phyloP scores from a whole-genome alignment of 1,140 invertebrate species.

The Homalodisca vitripennis region DNA sequence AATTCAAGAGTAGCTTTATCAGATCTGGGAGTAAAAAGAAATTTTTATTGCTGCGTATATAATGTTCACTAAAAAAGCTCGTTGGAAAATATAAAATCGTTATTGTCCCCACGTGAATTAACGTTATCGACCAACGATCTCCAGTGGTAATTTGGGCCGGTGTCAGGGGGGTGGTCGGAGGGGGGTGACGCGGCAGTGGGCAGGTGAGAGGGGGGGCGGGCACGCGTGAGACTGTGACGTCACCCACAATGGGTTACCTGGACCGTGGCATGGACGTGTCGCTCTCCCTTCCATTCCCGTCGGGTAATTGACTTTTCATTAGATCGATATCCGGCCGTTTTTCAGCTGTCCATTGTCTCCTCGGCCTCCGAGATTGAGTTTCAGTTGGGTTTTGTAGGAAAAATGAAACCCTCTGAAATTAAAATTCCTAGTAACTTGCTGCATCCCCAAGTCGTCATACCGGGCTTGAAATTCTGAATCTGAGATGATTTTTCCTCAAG shows the following conservation, averaged over 20 bases:
- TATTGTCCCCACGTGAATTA: background rate
- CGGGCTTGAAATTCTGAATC: background rate
- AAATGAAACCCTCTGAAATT: background rate
- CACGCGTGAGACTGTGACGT: constrained; percentile 5
- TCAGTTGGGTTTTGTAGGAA: background rate
- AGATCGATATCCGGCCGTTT: constrained; percentile 16
- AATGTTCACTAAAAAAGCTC: background rate
- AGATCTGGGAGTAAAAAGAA: no score
- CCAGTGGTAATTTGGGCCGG: background rate
- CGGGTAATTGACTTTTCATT: constrained; percentile 13
- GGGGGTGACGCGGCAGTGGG: background rate
- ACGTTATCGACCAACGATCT: background rate
- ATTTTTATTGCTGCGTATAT: background rate
- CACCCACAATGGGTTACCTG: constrained; percentile 11
- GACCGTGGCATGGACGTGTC: background rate
- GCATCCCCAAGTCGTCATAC: background rate
- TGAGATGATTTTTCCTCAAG: background rate
- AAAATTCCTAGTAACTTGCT: background rate
- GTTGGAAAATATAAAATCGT: background rate
- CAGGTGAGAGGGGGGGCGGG: background rate
- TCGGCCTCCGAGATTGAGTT: background rate
- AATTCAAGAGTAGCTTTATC: no score
- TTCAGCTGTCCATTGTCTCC: background rate
- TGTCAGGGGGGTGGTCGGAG: background rate
- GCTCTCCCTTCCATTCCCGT: background rate